Conservation (phyloP, 1,140 invertebrate species). For the Orius laevigatus region DNA sequence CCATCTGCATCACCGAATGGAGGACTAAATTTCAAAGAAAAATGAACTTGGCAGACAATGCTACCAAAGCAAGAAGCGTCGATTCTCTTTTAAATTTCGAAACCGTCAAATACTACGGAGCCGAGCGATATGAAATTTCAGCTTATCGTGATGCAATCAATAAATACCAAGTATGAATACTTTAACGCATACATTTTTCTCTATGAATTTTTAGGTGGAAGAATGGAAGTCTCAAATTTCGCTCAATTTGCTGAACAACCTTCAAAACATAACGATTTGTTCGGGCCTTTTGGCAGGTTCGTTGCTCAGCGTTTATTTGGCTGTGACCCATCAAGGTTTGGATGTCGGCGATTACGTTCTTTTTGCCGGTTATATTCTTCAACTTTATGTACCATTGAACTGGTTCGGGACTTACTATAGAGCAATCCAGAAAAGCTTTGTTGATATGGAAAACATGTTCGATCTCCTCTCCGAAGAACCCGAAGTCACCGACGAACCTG, state of each 20-base stretch:
- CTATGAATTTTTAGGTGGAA: constrained; percentile 50
- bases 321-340: constrained; percentile 44
- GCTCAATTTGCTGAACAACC: constrained; percentile 71
- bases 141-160: constrained; percentile 66
- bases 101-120: constrained; percentile 94
- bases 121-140: constrained; percentile 77
- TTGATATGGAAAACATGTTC: constrained; percentile 99
- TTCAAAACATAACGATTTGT: constrained; percentile 83
- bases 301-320: constrained; percentile 71
- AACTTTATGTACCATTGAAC: constrained; percentile 90
- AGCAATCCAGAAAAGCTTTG: constrained; percentile 90
- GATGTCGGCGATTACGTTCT: constrained; percentile 90
- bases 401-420: constrained; percentile 98
- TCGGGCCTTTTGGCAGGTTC: constrained; percentile 71
- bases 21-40: constrained; percentile 80
- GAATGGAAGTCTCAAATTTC: constrained; percentile 77
- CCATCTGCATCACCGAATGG: constrained; percentile 86
- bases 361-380: constrained; percentile 87
- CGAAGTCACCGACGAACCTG: constrained; percentile 69
- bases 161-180: constrained; percentile 51
- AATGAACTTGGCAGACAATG: constrained; percentile 90
- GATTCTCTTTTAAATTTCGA: constrained; percentile 96
- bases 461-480: constrained; percentile 73
- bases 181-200: too few relatives aligned
- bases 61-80: constrained; percentile 73